These are phyloP conservation scores for Monomorium pharaonis DNA, from an alignment of 1,140 invertebrate genomes.

Conservation along the genomic window DNA sequence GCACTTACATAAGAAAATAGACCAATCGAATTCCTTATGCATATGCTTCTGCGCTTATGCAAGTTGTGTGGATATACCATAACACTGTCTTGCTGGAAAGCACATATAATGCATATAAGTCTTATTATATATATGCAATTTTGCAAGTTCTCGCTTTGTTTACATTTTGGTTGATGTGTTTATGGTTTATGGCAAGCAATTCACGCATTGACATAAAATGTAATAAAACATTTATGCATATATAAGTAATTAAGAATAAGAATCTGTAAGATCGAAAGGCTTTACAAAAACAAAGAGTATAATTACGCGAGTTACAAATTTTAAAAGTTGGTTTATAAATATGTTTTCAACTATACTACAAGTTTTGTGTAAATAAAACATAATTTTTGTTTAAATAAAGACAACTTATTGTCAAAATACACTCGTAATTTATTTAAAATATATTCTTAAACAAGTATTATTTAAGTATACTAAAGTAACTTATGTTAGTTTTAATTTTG, in stretches of 20 bases:
- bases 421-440: not conserved
- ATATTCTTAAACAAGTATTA: not conserved
- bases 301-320: not conserved
- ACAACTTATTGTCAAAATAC: not conserved
- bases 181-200: not conserved
- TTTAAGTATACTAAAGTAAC: not conserved
- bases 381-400: not conserved
- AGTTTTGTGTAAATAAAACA: not conserved
- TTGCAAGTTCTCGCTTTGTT: not conserved
- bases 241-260: not conserved
- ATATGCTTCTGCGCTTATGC: no score
- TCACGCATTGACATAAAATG: not conserved
- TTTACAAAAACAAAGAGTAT: not conserved
- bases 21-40: no score
- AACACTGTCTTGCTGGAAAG: no score
- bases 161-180: not conserved
- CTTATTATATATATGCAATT: no score
- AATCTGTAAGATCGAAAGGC: not conserved
- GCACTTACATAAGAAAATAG: no score
- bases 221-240: not conserved
- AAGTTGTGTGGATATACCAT: no score
- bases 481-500: not conserved
- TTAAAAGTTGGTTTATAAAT: not conserved
- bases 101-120: no score
- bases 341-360: not conserved